A percentile compares a stretch with the other conserved stretches of the same genome.
Evolutionary conservation across 2,113 vertebrate genomes (phyloP).

Genomic region (Ramphastos sulfuratus): DNA sequence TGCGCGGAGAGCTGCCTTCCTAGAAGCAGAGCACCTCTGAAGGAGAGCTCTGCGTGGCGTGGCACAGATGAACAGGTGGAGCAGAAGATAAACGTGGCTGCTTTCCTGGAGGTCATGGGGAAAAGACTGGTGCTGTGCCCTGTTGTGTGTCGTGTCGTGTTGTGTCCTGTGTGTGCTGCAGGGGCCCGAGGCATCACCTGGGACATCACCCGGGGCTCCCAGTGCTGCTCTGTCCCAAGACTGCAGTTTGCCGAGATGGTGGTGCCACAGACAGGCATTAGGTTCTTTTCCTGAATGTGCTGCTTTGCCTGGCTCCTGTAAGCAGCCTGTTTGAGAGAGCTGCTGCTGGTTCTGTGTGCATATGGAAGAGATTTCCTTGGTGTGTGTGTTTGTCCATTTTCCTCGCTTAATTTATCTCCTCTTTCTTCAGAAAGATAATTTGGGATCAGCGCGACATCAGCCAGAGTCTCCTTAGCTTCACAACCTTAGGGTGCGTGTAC

Average conservation of each 20-base stretch:
- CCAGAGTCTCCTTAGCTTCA: conserved; percentile 51
- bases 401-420: conserved; percentile 67
- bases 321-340: not conserved
- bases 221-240: not conserved
- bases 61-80: not conserved
- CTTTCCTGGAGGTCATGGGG: not conserved
- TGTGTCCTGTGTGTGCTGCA: not conserved
- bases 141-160: not conserved
- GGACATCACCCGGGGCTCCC: not conserved
- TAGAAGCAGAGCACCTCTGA: not conserved
- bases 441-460: conserved; percentile 56
- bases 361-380: conserved; percentile 5
- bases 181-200: not conserved
- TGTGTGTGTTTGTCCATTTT: conserved; percentile 50
- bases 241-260: not conserved
- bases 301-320: not conserved
- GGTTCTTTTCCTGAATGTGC: not conserved
- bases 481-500: conserved; percentile 31
- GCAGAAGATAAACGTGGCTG: not conserved
- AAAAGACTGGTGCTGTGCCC: not conserved
- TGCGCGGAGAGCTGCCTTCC: not conserved
- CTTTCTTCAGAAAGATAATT: conserved; percentile 69
- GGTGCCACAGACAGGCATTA: not conserved
- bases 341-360: not conserved
- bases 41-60: not conserved